A percentile compares a stretch with the other conserved stretches of the same genome.
These are phyloP conservation scores for Lepidurus packardi DNA, from an alignment of 1,140 invertebrate species.

Conservation along the genomic window DNA sequence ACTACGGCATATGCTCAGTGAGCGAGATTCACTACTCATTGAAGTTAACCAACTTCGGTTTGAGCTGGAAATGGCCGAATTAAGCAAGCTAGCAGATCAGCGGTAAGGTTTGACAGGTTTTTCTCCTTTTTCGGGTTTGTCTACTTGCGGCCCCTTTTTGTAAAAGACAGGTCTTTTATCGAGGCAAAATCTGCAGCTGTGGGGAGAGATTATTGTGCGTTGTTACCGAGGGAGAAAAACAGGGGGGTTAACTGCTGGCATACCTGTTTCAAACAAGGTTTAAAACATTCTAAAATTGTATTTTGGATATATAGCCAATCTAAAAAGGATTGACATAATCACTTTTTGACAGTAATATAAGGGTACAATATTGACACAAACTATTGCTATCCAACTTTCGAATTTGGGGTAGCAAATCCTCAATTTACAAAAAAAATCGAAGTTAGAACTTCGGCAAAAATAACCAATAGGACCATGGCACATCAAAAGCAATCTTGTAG, in stretches of 20 bases:
- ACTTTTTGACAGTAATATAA: too few species aligned
- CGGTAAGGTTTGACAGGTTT: background rate
- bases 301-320: background rate
- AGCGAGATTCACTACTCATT: background rate
- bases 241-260: background rate
- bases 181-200: background rate
- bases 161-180: background rate
- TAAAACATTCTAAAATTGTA: background rate
- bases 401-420: too few species aligned
- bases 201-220: background rate
- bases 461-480: too few species aligned
- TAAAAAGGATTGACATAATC: too few species aligned
- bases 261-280: background rate
- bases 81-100: background rate
- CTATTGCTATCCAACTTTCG: too few species aligned
- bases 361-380: too few species aligned
- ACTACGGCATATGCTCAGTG: background rate
- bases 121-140: background rate
- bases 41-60: background rate
- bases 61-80: slow-evolving; percentile 4
- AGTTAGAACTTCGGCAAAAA: too few species aligned
- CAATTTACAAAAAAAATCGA: too few species aligned
- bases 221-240: background rate
- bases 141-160: background rate
- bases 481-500: too few species aligned